Percentiles rank a stretch among this genome's conserved stretches.
These are phyloP conservation scores for Galaxias olidus DNA, from an alignment of 2,797 vertebrate genomes.

Conservation along the genomic window DNA sequence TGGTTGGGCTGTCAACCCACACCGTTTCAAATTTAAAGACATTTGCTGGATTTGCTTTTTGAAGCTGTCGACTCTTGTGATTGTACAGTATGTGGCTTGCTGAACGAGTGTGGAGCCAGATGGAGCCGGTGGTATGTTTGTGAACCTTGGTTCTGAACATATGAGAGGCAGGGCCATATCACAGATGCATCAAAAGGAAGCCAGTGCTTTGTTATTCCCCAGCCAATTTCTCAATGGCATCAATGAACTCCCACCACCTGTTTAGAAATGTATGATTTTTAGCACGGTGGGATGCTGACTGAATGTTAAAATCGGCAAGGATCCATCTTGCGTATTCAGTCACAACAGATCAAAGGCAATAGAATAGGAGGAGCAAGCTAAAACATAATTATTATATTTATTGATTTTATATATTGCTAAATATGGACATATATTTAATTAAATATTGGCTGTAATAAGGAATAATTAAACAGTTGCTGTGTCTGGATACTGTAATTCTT, in stretches of 20 bases:
- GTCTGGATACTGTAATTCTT: no score
- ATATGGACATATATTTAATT: no score
- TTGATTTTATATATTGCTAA: no score
- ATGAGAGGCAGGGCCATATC: constrained; percentile 34
- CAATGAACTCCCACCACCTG: constrained; percentile 42
- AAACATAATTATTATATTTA: no score
- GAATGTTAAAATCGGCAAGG: no score
- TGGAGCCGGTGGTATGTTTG: constrained; percentile 36
- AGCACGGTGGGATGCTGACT: no score
- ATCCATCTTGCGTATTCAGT: no score
- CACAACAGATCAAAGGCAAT: no score
- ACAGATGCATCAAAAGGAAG: constrained; percentile 31
- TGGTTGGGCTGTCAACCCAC: constrained; percentile 8
- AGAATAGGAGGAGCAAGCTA: no score
- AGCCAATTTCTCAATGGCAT: constrained; percentile 35
- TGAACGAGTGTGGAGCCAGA: constrained; percentile 36
- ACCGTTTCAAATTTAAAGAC: constrained; percentile 5
- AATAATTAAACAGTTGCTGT: no score
- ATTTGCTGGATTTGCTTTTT: constrained; percentile 33
- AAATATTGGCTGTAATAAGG: no score
- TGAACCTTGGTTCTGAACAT: constrained; percentile 37
- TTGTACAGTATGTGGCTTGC: constrained; percentile 6
- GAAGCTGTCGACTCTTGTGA: constrained; percentile 20
- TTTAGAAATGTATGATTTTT: constrained; percentile 28
- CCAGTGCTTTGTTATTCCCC: constrained; percentile 41